Conservation (phyloP, 2,888 invertebrate species). For the Drosophila diplacantha region DNA sequence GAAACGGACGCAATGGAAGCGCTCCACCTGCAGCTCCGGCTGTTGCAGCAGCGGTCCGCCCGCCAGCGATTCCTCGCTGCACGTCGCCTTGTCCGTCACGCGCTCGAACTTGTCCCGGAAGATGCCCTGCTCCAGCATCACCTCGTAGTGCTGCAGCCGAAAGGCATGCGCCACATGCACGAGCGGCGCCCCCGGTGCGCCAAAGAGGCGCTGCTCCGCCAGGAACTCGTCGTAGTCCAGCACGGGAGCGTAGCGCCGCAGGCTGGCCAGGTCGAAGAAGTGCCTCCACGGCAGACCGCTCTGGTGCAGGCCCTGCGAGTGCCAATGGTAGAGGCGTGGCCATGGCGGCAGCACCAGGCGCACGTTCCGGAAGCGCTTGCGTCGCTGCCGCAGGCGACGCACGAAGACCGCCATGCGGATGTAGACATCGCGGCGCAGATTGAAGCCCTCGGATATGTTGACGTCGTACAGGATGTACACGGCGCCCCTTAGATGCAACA, state of each 20-base stretch:
- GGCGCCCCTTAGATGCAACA: conserved; percentile 54
- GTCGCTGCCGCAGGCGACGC: conserved; percentile 82
- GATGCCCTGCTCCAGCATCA: conserved; percentile 88
- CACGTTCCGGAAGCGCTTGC: conserved; percentile 78
- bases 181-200: conserved; percentile 52
- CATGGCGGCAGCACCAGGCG: conserved; percentile 94
- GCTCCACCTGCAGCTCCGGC: conserved; percentile 84
- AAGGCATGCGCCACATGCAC: conserved; percentile 86
- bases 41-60: conserved; percentile 84
- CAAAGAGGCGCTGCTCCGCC: conserved; percentile 79
- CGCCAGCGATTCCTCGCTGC: conserved; percentile 57
- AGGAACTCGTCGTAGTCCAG: conserved; percentile 91
- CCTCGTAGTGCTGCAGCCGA: conserved; percentile 89
- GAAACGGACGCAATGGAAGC: conserved; percentile 85
- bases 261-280: conserved; percentile 90
- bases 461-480: conserved; percentile 92
- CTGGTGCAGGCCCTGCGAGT: conserved; percentile 80
- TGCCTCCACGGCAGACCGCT: conserved; percentile 85
- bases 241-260: conserved; percentile 86
- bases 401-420: conserved; percentile 93
- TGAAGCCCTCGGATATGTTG: conserved; percentile 97
- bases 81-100: conserved; percentile 67
- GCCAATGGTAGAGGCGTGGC: conserved; percentile 95
- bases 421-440: conserved; percentile 96
- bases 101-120: conserved; percentile 91